Evolutionary conservation across 2,888 invertebrate species (phyloP).

Genomic region (Sepiola atlantica): DNA sequence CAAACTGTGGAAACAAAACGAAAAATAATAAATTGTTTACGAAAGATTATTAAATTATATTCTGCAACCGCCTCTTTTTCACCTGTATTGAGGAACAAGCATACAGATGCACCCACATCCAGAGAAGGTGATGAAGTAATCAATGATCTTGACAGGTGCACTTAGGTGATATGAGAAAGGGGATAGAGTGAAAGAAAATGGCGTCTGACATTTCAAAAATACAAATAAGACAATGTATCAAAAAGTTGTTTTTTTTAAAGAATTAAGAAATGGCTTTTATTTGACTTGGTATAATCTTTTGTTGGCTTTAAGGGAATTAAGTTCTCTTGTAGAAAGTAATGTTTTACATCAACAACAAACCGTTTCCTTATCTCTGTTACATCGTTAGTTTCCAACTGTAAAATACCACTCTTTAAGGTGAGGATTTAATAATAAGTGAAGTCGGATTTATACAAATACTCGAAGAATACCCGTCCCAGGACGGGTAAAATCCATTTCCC

Average conservation of each 20-base stretch:
- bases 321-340: neutral
- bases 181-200: neutral
- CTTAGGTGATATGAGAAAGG: neutral
- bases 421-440: too few species aligned
- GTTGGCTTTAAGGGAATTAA: neutral
- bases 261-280: neutral
- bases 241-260: neutral
- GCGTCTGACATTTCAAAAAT: neutral
- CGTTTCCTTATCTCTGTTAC: neutral
- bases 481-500: too few species aligned
- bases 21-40: neutral
- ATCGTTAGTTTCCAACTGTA: neutral
- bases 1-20: neutral
- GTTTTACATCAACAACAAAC: neutral
- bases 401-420: too few species aligned
- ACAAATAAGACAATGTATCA: neutral
- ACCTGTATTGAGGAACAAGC: neutral
- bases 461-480: too few species aligned
- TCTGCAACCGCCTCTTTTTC: neutral
- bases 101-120: neutral
- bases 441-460: too few species aligned
- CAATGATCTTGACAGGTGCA: neutral
- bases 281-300: neutral
- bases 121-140: neutral
- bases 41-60: neutral